phyloP scores from a whole-genome alignment of 2,113 vertebrate species.

The Gallinago media region DNA sequence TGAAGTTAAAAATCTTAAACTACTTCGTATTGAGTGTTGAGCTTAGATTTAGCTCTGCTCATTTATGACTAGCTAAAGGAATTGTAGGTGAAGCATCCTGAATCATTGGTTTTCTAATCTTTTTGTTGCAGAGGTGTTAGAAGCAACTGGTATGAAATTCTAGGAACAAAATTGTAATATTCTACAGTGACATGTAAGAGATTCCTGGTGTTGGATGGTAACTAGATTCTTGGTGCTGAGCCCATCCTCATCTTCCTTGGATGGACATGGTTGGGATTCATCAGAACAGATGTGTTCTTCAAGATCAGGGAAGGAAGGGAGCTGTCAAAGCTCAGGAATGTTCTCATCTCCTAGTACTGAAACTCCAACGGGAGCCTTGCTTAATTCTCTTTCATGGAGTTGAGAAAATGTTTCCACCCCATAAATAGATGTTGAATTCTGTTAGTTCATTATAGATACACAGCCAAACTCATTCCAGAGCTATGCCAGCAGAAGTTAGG shows the following conservation, averaged over 20 bases:
- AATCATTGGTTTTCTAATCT: background rate
- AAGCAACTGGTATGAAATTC: background rate
- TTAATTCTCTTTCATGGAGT: background rate
- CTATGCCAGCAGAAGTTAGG: background rate
- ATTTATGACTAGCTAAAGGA: background rate
- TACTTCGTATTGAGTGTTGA: background rate
- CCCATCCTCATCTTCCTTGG: background rate
- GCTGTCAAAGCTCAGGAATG: background rate
- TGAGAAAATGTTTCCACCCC: conserved; percentile 16
- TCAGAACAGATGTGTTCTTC: background rate
- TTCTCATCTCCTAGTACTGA: background rate
- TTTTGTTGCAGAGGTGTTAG: background rate
- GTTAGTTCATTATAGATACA: background rate
- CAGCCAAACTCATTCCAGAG: background rate
- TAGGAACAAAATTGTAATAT: background rate
- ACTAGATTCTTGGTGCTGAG: background rate
- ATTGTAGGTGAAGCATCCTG: background rate
- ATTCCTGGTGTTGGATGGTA: background rate
- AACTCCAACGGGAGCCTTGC: background rate
- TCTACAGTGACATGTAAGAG: background rate
- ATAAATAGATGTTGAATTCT: background rate
- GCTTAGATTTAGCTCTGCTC: background rate
- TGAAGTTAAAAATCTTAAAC: background rate
- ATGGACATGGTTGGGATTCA: background rate
- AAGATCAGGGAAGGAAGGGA: background rate